Base-by-base conservation (phyloP, 2,113 vertebrate genomes). In the Caranx melampygus region DNA sequence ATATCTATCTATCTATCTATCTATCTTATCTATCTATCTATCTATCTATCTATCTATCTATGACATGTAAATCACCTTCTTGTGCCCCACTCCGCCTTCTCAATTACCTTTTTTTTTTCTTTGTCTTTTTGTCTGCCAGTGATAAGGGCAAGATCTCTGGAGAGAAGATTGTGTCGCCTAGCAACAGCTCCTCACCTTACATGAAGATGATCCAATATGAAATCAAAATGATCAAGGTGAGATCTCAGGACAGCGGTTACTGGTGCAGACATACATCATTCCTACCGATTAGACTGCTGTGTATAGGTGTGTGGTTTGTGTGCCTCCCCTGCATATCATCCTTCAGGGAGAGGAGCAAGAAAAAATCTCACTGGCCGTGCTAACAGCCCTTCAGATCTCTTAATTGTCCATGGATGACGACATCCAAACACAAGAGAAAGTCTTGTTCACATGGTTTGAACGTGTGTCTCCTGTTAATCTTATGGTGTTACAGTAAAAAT, bases 171-270 rank as follows among this genome's bases (percentile, higher is more conserved):
- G 94, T 97, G 91, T 95, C 95, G 85, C 94, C 95, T 88, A 95
- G 94, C 52, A 91, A 95, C 79, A 93, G 95, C 80, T 95, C 95
- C 79, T 93, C 92, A 42, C 93, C 96, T 45, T 94, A 94, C 88
- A 94, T 96, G 94, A 97, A 97, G 94, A 93, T 96, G 95, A 96
- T 98, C 93, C 95, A 94, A 85, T 99, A 99, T 86, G 96, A 96
- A 94, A 96, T 99, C 93, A 97, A 99, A 95, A 95, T 97, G 94
- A 97, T 97, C 91, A 98, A 99, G 97, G 98, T 98, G 95, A 95
- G 94, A 60, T 55, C 57, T 45, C 60, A 18, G 51, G 69, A 40
- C 63, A 52, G 72, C n/a, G 4, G 51, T 42, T 26, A 45, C 72
- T 33, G 72, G 3, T 20, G 7, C 55, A 78, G 51, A 66, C 13